A percentile compares a stretch with the other conserved stretches of the same genome.
phyloP scores from a whole-genome alignment of 1,140 invertebrate species.

The Tetranychus cinnabarinus region DNA sequence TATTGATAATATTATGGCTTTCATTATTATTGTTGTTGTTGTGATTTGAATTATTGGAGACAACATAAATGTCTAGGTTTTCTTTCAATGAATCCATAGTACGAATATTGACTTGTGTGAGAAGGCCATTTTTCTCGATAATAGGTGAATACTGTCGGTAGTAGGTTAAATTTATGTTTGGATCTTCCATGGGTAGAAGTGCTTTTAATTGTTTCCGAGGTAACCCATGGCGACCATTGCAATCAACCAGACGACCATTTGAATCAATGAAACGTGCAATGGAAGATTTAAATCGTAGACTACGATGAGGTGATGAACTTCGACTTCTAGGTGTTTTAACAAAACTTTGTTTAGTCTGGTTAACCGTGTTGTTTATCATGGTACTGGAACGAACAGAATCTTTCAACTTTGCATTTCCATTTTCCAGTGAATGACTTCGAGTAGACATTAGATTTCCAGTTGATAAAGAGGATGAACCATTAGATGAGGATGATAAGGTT shows the following conservation, averaged over 20 bases:
- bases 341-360: too few species aligned
- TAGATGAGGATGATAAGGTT: too few species aligned
- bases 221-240: not conserved
- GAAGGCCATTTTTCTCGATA: not conserved
- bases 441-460: too few species aligned
- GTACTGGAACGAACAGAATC: too few species aligned
- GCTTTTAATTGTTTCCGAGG: not conserved
- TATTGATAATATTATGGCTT: too few species aligned
- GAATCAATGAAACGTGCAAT: not conserved
- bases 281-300: not conserved
- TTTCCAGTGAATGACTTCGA: too few species aligned
- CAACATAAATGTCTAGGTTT: not conserved
- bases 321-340: not conserved
- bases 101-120: not conserved
- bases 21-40: too few species aligned
- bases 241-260: not conserved
- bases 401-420: too few species aligned
- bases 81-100: not conserved
- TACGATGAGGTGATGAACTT: not conserved
- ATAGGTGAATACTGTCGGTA: not conserved
- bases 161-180: not conserved
- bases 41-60: not conserved
- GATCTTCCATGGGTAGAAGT: not conserved
- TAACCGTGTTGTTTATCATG: too few species aligned
- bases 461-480: too few species aligned